These are phyloP conservation scores for Cacatua alba DNA, from an alignment of 2,113 vertebrate genomes.

Conservation along the genomic window DNA sequence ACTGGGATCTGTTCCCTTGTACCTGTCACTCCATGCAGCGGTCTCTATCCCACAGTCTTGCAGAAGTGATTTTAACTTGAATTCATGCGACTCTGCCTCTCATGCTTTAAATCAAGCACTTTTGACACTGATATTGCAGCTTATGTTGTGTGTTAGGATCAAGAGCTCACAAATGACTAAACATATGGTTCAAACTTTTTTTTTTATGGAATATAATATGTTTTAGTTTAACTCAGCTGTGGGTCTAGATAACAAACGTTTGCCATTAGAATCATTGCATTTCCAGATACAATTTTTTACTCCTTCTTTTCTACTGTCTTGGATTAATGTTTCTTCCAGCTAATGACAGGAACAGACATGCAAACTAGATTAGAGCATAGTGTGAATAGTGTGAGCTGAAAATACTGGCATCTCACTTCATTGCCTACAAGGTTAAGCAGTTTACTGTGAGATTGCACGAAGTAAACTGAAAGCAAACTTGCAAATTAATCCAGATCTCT, in stretches of 20 bases:
- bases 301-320: constrained; percentile 39
- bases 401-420: neutral
- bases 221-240: constrained; percentile 54
- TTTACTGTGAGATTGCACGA: neutral
- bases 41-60: neutral
- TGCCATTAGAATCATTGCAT: constrained; percentile 24
- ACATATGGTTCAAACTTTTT: constrained; percentile 56
- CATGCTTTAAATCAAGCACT: constrained; percentile 42
- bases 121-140: constrained; percentile 53
- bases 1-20: neutral
- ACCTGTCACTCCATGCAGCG: neutral
- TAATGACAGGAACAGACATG: constrained; percentile 58
- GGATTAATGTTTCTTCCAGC: constrained; percentile 33
- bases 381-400: constrained; percentile 9
- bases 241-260: constrained; percentile 41
- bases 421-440: neutral
- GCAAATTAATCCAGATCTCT: neutral
- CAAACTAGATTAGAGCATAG: constrained; percentile 41
- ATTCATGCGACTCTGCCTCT: neutral
- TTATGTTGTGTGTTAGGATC: constrained; percentile 65
- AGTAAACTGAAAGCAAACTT: neutral
- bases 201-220: constrained; percentile 41
- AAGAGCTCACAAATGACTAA: constrained; percentile 60
- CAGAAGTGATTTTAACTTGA: neutral
- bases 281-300: constrained; percentile 57